Percentiles rank a stretch among this genome's conserved stretches.
Conservation (phyloP, 1,140 invertebrate genomes). For the Leucophenga varia region DNA sequence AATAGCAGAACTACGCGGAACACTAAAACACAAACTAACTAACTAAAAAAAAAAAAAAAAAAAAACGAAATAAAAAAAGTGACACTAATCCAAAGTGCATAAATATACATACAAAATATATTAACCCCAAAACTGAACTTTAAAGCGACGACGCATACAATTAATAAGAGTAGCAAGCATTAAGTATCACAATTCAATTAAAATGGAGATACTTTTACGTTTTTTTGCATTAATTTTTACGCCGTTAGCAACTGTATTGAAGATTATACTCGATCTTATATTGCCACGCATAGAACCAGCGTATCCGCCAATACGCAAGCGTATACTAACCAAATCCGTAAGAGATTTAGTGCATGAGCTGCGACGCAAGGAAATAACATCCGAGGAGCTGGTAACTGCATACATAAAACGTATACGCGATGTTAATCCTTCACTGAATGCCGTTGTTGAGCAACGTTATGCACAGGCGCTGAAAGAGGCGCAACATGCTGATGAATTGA, state of each 20-base stretch:
- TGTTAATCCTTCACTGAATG: constrained; percentile 74
- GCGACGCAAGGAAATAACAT: constrained; percentile 46
- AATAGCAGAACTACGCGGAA: no score
- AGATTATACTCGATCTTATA: constrained; percentile 17
- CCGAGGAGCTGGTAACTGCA: constrained; percentile 64
- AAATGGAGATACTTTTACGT: constrained; percentile 35
- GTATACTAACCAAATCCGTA: constrained; percentile 31
- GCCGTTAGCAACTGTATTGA: constrained; percentile 23
- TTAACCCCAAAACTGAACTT: no score
- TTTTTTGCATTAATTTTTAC: constrained; percentile 27
- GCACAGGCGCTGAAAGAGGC: constrained; percentile 71
- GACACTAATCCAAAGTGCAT: constrained; percentile 2
- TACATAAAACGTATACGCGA: constrained; percentile 71
- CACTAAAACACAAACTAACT: no score
- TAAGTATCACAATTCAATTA: no score
- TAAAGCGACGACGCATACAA: no score
- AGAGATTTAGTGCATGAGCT: constrained; percentile 29
- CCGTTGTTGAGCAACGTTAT: constrained; percentile 73
- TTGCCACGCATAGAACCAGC: constrained; percentile 14
- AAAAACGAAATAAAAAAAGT: no score
- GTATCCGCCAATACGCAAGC: constrained; percentile 31
- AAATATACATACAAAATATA: no score
- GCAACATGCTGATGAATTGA: constrained; percentile 59
- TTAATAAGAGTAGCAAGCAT: no score
- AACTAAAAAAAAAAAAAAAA: no score